Conservation (phyloP, 2,888 invertebrate species). For the Hyppa rectilinea region DNA sequence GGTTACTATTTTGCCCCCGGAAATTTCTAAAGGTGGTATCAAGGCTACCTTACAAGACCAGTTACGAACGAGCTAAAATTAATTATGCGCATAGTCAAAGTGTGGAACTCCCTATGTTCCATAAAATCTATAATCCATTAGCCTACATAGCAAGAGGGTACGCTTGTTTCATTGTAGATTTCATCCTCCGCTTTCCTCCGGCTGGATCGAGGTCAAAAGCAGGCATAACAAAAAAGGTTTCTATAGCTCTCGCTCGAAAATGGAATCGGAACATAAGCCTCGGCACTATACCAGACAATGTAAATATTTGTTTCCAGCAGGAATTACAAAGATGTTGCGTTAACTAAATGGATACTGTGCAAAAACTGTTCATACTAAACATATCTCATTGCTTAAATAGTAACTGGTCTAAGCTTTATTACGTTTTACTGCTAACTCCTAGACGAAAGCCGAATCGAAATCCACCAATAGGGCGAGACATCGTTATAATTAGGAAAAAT, state of each 20-base stretch:
- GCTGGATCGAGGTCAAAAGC: neutral
- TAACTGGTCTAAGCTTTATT: neutral
- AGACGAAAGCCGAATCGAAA: slow-evolving; percentile 37
- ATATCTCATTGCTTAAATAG: neutral
- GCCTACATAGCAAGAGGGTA: neutral
- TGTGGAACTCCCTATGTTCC: neutral
- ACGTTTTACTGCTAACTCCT: slow-evolving; percentile 26
- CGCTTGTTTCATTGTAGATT: neutral
- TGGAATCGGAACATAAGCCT: neutral
- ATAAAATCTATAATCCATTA: neutral
- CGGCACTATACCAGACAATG: neutral
- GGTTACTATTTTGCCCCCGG: slow-evolving; percentile 15
- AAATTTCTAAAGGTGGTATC: neutral
- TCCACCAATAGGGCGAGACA: slow-evolving; percentile 30
- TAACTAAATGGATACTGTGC: neutral
- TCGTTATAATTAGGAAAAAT: neutral
- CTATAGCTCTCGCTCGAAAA: neutral
- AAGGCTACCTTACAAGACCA: neutral
- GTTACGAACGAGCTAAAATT: neutral
- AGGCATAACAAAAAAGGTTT: neutral
- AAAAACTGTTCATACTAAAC: neutral
- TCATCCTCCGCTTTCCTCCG: neutral
- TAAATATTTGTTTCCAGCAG: neutral
- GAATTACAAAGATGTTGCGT: neutral
- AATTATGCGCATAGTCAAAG: neutral